Conservation (phyloP, 2,797 vertebrate species). For the Megalops cyprinoides region DNA sequence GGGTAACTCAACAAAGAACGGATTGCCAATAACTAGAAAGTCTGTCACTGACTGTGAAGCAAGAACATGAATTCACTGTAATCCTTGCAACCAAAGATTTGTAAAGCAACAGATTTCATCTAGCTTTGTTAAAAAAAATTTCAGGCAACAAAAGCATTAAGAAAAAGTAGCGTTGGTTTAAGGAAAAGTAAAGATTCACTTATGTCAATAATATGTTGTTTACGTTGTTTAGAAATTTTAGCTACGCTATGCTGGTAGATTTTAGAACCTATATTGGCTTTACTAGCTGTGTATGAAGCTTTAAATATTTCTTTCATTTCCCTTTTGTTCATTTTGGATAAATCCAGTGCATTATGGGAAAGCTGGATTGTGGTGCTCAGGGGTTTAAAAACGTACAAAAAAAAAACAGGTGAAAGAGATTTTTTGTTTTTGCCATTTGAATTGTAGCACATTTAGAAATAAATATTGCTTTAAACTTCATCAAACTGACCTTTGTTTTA, state of each 20-base stretch:
- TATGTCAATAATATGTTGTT: slow-evolving; percentile 65
- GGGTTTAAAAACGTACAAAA: slow-evolving; percentile 67
- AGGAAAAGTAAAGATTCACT: slow-evolving; percentile 46
- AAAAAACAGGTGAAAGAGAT: slow-evolving; percentile 58
- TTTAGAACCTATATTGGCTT: slow-evolving; percentile 63
- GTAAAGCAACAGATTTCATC: slow-evolving; percentile 39
- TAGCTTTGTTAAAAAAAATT: slow-evolving; percentile 36
- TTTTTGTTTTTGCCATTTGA: slow-evolving; percentile 68
- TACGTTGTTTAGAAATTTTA: slow-evolving; percentile 67
- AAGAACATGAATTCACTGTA: slow-evolving; percentile 40
- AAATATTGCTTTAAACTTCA: slow-evolving; percentile 68
- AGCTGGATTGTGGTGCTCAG: slow-evolving; percentile 81
- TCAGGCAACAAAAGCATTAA: slow-evolving; percentile 17
- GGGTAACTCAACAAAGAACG: slow-evolving; percentile 39
- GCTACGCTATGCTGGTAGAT: slow-evolving; percentile 70
- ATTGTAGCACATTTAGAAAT: slow-evolving; percentile 71
- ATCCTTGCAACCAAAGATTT: slow-evolving; percentile 67
- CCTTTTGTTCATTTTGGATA: slow-evolving; percentile 66
- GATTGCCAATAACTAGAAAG: slow-evolving; percentile 39
- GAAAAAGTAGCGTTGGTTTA: slow-evolving; percentile 31
- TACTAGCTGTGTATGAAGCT: slow-evolving; percentile 65
- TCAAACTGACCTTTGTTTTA: slow-evolving; percentile 29
- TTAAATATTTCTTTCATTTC: slow-evolving; percentile 60
- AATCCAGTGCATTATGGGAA: slow-evolving; percentile 74
- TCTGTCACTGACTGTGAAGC: slow-evolving; percentile 50